Percentiles rank a stretch among this genome's conserved stretches.
Evolutionary conservation across 2,888 invertebrate species (phyloP).

Genomic region (Drosophila maculinotata): DNA sequence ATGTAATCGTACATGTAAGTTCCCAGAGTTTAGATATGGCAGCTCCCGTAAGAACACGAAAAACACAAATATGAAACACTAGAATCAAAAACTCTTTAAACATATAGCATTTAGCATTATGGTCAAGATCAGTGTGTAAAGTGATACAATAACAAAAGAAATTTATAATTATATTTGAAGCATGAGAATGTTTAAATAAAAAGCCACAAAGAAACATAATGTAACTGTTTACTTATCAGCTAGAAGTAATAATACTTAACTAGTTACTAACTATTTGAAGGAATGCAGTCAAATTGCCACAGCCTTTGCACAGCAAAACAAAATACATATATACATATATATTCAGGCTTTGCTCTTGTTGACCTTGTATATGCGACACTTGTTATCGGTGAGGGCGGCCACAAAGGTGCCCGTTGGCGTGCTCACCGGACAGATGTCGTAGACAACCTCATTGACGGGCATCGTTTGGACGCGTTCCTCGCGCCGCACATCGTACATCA

Average conservation of each 20-base stretch:
- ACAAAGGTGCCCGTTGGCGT: slow-evolving; percentile 86
- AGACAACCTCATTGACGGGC: slow-evolving; percentile 88
- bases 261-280: slow-evolving; percentile 2
- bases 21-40: slow-evolving; percentile 13
- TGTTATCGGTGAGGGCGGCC: slow-evolving; percentile 89
- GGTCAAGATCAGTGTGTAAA: slow-evolving; percentile 51
- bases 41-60: slow-evolving; percentile 2
- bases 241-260: not conserved
- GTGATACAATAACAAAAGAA: slow-evolving; percentile 47
- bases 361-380: slow-evolving; percentile 89
- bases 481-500: slow-evolving; percentile 88
- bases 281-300: slow-evolving; percentile 11
- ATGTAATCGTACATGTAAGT: slow-evolving; percentile 34
- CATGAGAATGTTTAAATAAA: slow-evolving; percentile 59
- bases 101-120: slow-evolving; percentile 48
- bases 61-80: slow-evolving; percentile 22
- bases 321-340: no score
- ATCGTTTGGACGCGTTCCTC: slow-evolving; percentile 86
- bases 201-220: slow-evolving; percentile 36
- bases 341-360: slow-evolving; percentile 44
- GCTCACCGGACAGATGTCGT: slow-evolving; percentile 89
- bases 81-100: slow-evolving; percentile 41
- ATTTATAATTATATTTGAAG: slow-evolving; percentile 30
- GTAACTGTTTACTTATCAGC: slow-evolving; percentile 9
- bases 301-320: slow-evolving; percentile 30